Percentiles rank a stretch among this genome's conserved stretches.
Conservation (phyloP, 2,797 vertebrate genomes). For the Trichosurus vulpecula region DNA sequence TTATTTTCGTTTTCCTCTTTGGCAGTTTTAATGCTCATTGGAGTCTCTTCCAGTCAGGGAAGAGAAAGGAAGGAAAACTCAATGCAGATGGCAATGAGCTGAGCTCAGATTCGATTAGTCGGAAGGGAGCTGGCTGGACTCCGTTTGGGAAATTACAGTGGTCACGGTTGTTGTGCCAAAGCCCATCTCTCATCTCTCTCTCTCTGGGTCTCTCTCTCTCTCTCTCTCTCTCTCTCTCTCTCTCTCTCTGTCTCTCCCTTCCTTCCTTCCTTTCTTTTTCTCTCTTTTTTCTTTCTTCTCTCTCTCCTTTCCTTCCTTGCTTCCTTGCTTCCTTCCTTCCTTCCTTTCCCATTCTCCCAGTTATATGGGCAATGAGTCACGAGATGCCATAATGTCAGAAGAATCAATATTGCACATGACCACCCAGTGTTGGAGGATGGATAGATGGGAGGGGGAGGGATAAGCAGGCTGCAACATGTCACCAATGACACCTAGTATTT, state of each 20-base stretch:
- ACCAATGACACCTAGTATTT: neutral
- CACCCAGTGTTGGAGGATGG: neutral
- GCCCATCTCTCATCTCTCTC: neutral
- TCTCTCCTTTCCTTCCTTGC: no score
- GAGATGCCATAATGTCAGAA: neutral
- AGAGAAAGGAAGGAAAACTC: neutral
- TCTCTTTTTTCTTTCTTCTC: neutral
- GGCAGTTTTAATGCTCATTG: neutral
- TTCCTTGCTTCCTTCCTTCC: no score
- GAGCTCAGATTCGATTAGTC: neutral
- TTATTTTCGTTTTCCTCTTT: neutral
- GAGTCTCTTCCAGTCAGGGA: neutral
- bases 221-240: no score
- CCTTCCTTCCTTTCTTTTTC: no score
- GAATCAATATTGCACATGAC: neutral
- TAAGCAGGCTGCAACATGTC: neutral
- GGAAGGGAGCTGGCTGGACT: neutral
- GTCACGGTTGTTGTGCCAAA: neutral
- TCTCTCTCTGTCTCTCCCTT: no score
- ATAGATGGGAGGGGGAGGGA: no score
- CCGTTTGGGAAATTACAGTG: neutral
- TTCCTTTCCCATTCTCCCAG: no score
- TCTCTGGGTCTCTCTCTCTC: no score
- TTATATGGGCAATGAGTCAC: neutral
- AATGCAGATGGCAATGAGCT: neutral